phyloP scores from a whole-genome alignment of 2,113 vertebrate species.

The Vanacampus margaritifer region DNA sequence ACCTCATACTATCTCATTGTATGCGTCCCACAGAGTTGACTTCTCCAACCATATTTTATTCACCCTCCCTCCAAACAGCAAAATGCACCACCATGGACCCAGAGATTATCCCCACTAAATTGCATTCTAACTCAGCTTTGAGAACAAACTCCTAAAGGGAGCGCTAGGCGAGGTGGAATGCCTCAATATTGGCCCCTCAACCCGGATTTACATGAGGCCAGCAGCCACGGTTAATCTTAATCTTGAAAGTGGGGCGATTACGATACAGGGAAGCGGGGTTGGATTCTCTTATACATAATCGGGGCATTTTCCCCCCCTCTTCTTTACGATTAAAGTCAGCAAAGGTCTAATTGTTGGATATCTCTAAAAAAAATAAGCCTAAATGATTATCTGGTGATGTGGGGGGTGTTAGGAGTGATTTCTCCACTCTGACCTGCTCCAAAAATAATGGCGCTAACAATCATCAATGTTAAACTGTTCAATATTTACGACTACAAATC shows the following conservation, averaged over 20 bases:
- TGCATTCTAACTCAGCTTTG: conserved; percentile 69
- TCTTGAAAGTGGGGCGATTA: conserved; percentile 49
- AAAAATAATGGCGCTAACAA: not conserved
- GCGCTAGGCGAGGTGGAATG: conserved; percentile 66
- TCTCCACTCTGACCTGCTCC: not conserved
- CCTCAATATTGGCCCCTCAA: conserved; percentile 64
- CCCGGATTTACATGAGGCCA: conserved; percentile 38
- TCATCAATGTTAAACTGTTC: not conserved
- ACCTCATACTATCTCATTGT: no score
- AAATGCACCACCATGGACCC: conserved; percentile 18
- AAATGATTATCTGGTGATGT: no score
- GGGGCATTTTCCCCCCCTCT: no score
- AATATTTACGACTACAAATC: not conserved
- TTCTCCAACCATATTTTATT: not conserved
- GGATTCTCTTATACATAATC: not conserved
- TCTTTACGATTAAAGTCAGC: no score
- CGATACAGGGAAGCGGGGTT: conserved; percentile 37
- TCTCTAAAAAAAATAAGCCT: not conserved
- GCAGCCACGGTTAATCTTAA: conserved; percentile 29
- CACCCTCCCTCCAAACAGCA: not conserved
- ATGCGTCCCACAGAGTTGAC: not conserved
- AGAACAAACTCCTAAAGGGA: conserved; percentile 69
- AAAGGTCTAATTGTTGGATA: not conserved
- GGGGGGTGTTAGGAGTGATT: not conserved
- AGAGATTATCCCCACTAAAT: conserved; percentile 37